Conservation (phyloP, 2,797 vertebrate species). For the Mus caroli region DNA sequence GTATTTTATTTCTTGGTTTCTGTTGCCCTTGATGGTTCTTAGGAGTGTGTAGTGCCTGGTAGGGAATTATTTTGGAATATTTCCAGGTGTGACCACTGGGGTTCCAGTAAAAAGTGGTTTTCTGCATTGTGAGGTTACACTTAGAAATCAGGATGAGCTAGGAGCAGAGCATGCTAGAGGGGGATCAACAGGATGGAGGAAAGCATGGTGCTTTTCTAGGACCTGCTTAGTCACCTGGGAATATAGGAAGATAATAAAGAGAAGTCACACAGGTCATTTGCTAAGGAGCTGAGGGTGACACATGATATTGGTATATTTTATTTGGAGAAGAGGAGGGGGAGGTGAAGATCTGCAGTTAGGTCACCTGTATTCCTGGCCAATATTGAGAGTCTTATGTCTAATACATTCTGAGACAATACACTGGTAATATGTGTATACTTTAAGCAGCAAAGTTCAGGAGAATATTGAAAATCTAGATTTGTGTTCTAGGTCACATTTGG, state of each 20-base stretch:
- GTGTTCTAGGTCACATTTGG: not conserved
- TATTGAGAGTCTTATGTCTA: not conserved
- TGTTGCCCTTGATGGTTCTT: not conserved
- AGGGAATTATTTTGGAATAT: not conserved
- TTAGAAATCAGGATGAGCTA: not conserved
- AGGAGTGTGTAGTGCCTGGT: not conserved
- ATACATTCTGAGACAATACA: not conserved
- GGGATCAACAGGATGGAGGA: not conserved
- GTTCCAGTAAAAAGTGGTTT: not conserved
- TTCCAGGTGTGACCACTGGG: not conserved
- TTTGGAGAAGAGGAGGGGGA: not conserved
- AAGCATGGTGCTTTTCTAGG: not conserved
- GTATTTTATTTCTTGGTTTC: not conserved
- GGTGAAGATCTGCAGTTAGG: not conserved
- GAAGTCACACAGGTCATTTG: not conserved
- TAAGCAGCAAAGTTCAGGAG: not conserved
- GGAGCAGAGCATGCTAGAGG: not conserved
- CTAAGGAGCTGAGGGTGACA: not conserved
- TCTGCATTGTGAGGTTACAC: not conserved
- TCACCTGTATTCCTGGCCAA: not conserved
- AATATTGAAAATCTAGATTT: not conserved
- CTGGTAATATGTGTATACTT: not conserved
- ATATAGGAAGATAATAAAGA: not conserved
- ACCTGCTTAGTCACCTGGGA: not conserved
- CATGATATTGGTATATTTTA: not conserved